Evolutionary conservation across 2,888 invertebrate species (phyloP), one percentile per base, ranked within the genome.

Genomic region (Homarus gammarus): DNA sequence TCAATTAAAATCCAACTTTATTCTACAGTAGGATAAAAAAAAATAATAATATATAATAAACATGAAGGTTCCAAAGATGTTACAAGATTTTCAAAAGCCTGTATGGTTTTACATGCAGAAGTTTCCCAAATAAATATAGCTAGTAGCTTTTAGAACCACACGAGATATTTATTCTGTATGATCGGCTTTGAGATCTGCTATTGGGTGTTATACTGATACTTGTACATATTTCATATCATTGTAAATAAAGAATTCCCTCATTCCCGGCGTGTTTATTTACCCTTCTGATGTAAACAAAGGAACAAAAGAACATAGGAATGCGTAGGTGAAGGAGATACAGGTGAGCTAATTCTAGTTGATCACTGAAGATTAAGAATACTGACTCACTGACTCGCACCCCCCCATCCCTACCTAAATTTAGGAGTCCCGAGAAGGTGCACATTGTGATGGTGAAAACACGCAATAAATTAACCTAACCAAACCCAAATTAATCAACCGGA

Each of bases 191-290:
- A 49, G 18, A 18, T 78, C 40, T 78, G 56, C 56, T 78, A 56
- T 49, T 78, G 78, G 18, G 56, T 78, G 56, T 78, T 77, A n/a
- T 82, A 82, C 38, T 44, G 68, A 61, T 64, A 44, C 64, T n/a
- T 82, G 70, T 83, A 83, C 31, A 83, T 83, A 83, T 68, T 83
- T 83, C 83, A 83, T 83, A 83, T 83, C 83, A 72, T 82, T 82
- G 82, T 82, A 82, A 82, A 82, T 82, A 83, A 83, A 83, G 49
- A n/a, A 44, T 70, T 83, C 83, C 83, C 70, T 83, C 70, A 70
- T 83, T 83, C 18, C 8, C 31, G 27, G 0, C 12, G 27, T 38
- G 40, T 27, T 82, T 68, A 31, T 31, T 49, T 64, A 2, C 22
- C 49, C 18, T 49, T 27, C 22, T n/a, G n/a, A n/a, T n/a, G n/a